Evolutionary conservation across 2,797 vertebrate species (phyloP).

Genomic region (Leucoraja ocellata): DNA sequence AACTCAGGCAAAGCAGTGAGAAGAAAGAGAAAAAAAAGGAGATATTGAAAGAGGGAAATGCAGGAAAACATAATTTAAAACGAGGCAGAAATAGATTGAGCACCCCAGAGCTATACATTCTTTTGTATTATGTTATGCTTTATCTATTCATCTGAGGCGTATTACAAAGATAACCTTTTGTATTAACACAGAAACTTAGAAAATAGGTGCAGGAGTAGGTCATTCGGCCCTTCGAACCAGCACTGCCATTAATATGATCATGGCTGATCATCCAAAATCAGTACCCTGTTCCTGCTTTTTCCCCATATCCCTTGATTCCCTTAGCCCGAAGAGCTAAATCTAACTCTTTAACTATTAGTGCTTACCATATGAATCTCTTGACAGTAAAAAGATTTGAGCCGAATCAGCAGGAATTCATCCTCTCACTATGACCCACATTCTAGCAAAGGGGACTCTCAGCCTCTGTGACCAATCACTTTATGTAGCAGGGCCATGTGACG

Average conservation of each 20-base stretch:
- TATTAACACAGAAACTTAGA: no score
- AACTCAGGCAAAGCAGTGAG: background rate
- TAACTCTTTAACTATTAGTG: no score
- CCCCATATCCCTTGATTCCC: no score
- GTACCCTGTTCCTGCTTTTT: no score
- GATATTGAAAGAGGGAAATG: background rate
- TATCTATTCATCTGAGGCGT: background rate
- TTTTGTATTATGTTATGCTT: background rate
- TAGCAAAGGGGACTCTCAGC: background rate
- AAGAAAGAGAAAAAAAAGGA: background rate
- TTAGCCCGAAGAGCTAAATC: no score
- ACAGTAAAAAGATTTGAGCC: background rate
- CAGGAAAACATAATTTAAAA: background rate
- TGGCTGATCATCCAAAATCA: no score
- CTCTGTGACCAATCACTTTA: constrained; percentile 20
- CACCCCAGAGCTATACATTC: background rate
- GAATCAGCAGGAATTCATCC: constrained; percentile 21
- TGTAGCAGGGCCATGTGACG: constrained; percentile 23
- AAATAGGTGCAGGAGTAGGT: no score
- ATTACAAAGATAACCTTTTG: background rate
- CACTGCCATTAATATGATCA: no score
- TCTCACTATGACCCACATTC: constrained; percentile 9
- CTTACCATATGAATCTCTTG: constrained; percentile 20
- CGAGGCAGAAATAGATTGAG: constrained; percentile 8
- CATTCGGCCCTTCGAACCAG: no score